These are phyloP conservation scores for Sebastes minor DNA, from an alignment of 2,797 vertebrate species.

Conservation along the genomic window DNA sequence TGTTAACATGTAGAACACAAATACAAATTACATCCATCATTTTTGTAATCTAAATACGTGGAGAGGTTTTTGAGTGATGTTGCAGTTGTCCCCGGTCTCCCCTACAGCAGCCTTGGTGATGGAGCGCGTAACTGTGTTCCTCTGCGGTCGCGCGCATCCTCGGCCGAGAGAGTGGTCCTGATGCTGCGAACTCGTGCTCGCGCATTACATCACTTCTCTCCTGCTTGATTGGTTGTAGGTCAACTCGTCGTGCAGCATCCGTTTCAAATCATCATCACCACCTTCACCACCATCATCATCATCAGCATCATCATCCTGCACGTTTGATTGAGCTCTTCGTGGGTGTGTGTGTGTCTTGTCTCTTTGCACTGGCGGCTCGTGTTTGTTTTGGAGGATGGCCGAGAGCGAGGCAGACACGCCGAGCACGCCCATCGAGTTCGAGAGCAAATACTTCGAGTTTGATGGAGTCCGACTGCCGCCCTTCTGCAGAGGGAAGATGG, in stretches of 20 bases:
- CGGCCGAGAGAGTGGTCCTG: constrained; percentile 69
- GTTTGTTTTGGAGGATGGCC: constrained; percentile 85
- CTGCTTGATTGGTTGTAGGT: constrained; percentile 75
- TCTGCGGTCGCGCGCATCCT: constrained; percentile 15
- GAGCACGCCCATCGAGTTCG: constrained; percentile 96
- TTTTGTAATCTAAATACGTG: too few relatives aligned
- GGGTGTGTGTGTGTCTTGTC: background rate
- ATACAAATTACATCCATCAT: too few relatives aligned
- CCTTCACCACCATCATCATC: background rate
- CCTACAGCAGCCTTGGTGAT: background rate
- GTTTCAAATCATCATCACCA: background rate
- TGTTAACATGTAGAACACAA: too few relatives aligned
- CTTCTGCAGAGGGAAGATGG: constrained; percentile 98
- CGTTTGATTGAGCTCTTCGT: background rate
- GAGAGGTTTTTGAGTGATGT: too few relatives aligned
- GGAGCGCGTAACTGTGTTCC: background rate
- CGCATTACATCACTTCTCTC: constrained; percentile 82
- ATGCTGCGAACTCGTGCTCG: constrained; percentile 70
- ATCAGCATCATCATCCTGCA: background rate
- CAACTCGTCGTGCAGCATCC: constrained; percentile 53
- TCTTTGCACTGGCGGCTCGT: constrained; percentile 36
- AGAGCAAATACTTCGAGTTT: constrained; percentile 98
- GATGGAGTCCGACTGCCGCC: constrained; percentile 96
- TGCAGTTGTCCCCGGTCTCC: too few relatives aligned
- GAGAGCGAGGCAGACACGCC: constrained; percentile 97